Conservation (phyloP, 2,113 vertebrate species). For the Epinephelus fuscoguttatus region DNA sequence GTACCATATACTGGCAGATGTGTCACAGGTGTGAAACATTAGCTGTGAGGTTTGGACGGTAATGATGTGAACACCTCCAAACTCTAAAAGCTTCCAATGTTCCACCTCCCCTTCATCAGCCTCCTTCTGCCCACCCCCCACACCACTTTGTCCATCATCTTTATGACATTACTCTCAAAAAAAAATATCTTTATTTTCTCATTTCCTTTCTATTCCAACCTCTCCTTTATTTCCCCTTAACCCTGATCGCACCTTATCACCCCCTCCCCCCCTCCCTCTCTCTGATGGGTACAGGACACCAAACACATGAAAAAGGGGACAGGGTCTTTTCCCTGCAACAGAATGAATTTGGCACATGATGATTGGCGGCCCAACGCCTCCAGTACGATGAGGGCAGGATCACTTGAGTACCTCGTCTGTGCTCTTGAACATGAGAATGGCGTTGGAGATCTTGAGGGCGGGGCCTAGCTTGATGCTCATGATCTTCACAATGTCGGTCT, state of each 20-base stretch:
- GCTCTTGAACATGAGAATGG: conserved; percentile 99
- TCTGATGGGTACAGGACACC: conserved; percentile 83
- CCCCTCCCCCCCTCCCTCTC: conserved; percentile 12
- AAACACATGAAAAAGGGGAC: conserved; percentile 77
- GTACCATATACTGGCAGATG: not conserved
- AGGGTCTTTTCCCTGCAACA: conserved; percentile 71
- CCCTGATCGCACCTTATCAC: not conserved
- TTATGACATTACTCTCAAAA: not conserved
- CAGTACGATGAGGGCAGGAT: conserved; percentile 52
- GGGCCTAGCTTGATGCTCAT: conserved; percentile 98
- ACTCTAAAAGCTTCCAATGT: not conserved
- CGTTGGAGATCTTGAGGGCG: conserved; percentile 98
- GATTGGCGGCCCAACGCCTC: conserved; percentile 22
- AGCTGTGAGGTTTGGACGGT: not conserved
- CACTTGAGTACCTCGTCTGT: conserved; percentile 95
- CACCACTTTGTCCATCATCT: not conserved
- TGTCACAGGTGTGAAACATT: not conserved
- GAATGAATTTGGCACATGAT: conserved; percentile 80
- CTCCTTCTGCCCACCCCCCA: not conserved
- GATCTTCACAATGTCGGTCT: conserved; percentile 98
- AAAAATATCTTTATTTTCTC: conserved; percentile 5
- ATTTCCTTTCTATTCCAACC: conserved; percentile 11
- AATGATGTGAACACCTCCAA: not conserved
- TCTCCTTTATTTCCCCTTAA: conserved; percentile 21
- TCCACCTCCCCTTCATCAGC: not conserved